Conservation (phyloP, 2,113 vertebrate genomes). For the Willisornis vidua region DNA sequence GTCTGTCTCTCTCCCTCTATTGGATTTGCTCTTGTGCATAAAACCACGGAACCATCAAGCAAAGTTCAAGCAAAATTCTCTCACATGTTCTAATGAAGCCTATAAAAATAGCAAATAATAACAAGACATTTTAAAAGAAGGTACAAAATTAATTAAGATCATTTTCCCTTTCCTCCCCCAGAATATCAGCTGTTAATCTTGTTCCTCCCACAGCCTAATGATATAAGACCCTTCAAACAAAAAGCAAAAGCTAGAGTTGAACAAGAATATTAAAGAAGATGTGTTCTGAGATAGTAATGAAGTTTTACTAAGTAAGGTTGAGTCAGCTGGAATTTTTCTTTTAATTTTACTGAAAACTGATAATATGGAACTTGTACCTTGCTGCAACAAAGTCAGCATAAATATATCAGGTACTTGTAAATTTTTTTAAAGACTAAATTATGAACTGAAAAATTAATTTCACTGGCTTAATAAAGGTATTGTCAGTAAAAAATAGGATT, state of each 20-base stretch:
- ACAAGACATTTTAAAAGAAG: neutral
- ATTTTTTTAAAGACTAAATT: neutral
- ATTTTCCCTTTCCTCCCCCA: neutral
- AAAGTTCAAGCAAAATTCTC: neutral
- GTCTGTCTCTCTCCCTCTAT: neutral
- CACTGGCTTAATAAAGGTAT: neutral
- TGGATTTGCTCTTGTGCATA: neutral
- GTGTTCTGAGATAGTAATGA: neutral
- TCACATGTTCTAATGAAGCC: neutral
- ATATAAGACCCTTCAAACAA: neutral
- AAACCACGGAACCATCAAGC: neutral
- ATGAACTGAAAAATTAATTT: neutral
- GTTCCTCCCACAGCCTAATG: neutral
- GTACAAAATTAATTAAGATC: neutral
- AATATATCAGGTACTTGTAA: neutral
- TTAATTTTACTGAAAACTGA: neutral
- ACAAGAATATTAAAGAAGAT: neutral
- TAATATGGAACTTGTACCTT: neutral
- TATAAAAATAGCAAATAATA: conserved; percentile 19
- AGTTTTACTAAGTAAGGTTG: neutral
- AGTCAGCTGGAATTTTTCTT: neutral
- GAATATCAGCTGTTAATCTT: conserved; percentile 9
- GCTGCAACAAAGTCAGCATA: neutral
- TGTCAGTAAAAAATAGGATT: neutral
- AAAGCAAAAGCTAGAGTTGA: neutral